These are phyloP conservation scores for Zapus hudsonius DNA, from an alignment of 2,113 vertebrate species.

Conservation along the genomic window DNA sequence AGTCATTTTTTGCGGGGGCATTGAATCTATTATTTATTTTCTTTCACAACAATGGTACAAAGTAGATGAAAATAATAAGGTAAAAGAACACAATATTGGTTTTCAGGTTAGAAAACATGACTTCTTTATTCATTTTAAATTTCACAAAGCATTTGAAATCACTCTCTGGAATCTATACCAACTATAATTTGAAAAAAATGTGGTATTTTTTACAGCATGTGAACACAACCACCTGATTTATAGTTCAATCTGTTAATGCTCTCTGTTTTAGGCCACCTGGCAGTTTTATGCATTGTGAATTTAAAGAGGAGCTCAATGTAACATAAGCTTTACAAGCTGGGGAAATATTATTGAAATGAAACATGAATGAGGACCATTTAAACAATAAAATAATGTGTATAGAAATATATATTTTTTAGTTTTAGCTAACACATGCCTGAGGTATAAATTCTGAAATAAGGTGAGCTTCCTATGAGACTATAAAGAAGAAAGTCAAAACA, in stretches of 20 bases:
- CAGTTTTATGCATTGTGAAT: constrained; percentile 92
- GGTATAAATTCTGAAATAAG: constrained; percentile 84
- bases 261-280: constrained; percentile 91
- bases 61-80: constrained; percentile 54
- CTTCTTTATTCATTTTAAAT: constrained; percentile 74
- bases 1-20: not conserved
- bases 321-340: constrained; percentile 91
- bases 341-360: constrained; percentile 92
- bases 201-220: constrained; percentile 88
- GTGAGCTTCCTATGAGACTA: constrained; percentile 79
- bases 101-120: constrained; percentile 67
- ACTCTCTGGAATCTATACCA: constrained; percentile 83
- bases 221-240: constrained; percentile 89
- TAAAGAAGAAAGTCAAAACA: constrained; percentile 76
- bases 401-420: constrained; percentile 88
- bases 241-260: constrained; percentile 92
- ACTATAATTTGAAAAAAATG: constrained; percentile 86
- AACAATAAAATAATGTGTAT: constrained; percentile 89
- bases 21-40: constrained; percentile 28
- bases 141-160: constrained; percentile 79
- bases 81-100: constrained; percentile 45
- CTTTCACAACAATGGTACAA: constrained; percentile 45
- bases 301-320: constrained; percentile 91
- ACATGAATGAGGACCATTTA: constrained; percentile 90
- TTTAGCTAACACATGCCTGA: constrained; percentile 84